These are phyloP conservation scores for Aromia moschata DNA, from an alignment of 2,888 invertebrate species.

Conservation along the genomic window DNA sequence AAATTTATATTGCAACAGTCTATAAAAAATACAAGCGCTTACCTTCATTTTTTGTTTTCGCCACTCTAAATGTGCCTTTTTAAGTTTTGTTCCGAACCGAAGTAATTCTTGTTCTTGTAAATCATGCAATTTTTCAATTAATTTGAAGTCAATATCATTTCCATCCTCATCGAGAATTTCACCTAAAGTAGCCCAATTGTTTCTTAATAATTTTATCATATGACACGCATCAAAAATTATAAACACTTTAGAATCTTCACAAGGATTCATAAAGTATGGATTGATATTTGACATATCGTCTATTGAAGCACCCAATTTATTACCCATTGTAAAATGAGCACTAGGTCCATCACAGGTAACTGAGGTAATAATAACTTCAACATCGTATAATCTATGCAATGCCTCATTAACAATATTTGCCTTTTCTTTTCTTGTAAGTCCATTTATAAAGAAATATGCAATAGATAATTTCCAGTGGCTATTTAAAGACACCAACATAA, in stretches of 20 bases:
- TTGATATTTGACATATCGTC: conserved; percentile 20
- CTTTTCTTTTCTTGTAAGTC: conserved; percentile 34
- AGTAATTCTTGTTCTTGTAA: not conserved
- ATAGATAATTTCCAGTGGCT: too few species aligned
- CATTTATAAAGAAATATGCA: conserved; percentile 44
- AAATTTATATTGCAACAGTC: too few species aligned
- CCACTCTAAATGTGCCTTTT: too few species aligned
- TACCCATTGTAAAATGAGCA: conserved; percentile 30
- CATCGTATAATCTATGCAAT: conserved; percentile 31
- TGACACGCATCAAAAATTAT: conserved; percentile 6
- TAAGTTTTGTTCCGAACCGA: not conserved
- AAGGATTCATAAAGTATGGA: conserved; percentile 6
- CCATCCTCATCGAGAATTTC: not conserved
- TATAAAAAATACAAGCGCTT: too few species aligned
- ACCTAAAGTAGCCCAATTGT: not conserved
- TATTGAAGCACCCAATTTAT: conserved; percentile 21
- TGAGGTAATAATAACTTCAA: conserved; percentile 32
- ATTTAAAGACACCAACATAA: conserved; percentile 41
- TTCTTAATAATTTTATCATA: conserved; percentile 1
- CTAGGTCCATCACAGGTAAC: conserved; percentile 41
- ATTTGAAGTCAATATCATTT: not conserved
- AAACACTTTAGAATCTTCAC: not conserved
- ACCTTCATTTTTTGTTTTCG: not conserved
- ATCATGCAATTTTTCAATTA: not conserved
- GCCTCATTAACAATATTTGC: too few species aligned